Percentiles rank a stretch among this genome's conserved stretches.
These are phyloP conservation scores for Nemotelus nigrinus DNA, from an alignment of 2,888 invertebrate genomes.

Conservation along the genomic window DNA sequence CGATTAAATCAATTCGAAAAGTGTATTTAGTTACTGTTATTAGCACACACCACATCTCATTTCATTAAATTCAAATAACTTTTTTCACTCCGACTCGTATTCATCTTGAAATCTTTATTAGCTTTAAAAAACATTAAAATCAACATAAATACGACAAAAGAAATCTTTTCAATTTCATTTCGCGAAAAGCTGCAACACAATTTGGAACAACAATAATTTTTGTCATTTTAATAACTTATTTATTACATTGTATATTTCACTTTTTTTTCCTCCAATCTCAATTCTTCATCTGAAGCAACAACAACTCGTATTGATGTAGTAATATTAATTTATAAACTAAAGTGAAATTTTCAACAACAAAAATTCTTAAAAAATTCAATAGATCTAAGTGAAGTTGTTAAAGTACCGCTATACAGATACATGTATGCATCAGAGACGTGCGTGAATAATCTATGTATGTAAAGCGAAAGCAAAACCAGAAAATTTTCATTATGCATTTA, in stretches of 20 bases:
- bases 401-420: constrained; percentile 7
- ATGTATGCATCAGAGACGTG: background rate
- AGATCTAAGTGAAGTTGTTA: constrained; percentile 32
- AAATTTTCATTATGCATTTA: constrained; percentile 27
- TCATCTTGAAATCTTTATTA: no score
- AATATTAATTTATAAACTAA: constrained; percentile 9
- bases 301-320: constrained; percentile 23
- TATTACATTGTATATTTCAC: background rate
- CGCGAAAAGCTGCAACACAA: no score
- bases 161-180: no score
- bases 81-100: no score
- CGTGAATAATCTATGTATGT: background rate
- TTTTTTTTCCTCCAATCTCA: constrained; percentile 3
- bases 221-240: constrained; percentile 27
- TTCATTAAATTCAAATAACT: no score
- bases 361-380: constrained; percentile 1
- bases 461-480: background rate
- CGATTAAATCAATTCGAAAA: no score
- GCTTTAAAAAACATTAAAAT: no score
- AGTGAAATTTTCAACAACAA: constrained; percentile 5
- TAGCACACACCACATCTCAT: no score
- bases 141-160: no score
- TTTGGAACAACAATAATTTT: background rate
- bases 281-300: background rate
- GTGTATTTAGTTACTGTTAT: no score